phyloP scores from a whole-genome alignment of 92 coral and sea anemone species.

The Montipora capitata region DNA sequence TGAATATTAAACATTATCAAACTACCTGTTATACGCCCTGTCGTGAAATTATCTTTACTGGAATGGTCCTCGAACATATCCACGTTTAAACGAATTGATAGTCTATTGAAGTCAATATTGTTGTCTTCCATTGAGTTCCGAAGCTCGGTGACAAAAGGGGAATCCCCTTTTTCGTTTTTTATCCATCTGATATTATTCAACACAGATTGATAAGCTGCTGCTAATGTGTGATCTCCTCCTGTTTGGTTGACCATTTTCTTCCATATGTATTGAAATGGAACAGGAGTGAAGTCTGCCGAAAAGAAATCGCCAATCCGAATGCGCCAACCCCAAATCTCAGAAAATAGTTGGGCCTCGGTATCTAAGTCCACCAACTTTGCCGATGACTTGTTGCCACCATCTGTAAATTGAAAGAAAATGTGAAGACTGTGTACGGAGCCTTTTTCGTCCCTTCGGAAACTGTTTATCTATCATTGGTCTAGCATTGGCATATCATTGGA shows the following conservation, averaged over 20 bases:
- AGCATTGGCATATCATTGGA: too few relatives aligned
- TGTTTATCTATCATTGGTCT: too few relatives aligned
- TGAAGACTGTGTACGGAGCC: neutral
- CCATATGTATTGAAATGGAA: slow-evolving; percentile 76
- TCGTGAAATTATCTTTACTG: slow-evolving; percentile 41
- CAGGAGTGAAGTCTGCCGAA: slow-evolving; percentile 78
- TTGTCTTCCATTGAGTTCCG: slow-evolving; percentile 41
- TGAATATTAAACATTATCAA: neutral
- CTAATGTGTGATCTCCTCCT: slow-evolving; percentile 19
- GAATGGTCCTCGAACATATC: slow-evolving; percentile 56
- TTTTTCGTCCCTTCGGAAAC: neutral
- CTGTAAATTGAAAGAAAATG: neutral
- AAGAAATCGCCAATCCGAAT: slow-evolving; percentile 71
- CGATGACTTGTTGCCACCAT: slow-evolving; percentile 49
- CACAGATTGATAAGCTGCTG: slow-evolving; percentile 78
- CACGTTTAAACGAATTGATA: slow-evolving; percentile 85
- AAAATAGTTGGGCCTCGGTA: slow-evolving; percentile 63
- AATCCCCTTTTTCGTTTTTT: slow-evolving; percentile 4
- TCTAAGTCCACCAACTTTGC: slow-evolving; percentile 87
- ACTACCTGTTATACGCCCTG: slow-evolving; percentile 79
- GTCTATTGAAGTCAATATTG: slow-evolving; percentile 40
- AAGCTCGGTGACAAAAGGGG: slow-evolving; percentile 57
- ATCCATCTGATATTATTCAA: slow-evolving; percentile 75
- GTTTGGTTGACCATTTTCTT: slow-evolving; percentile 11
- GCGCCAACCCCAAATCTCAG: slow-evolving; percentile 88